phyloP scores from a whole-genome alignment of 1,140 invertebrate species.

The Pseudomyrmex flavicornis region DNA sequence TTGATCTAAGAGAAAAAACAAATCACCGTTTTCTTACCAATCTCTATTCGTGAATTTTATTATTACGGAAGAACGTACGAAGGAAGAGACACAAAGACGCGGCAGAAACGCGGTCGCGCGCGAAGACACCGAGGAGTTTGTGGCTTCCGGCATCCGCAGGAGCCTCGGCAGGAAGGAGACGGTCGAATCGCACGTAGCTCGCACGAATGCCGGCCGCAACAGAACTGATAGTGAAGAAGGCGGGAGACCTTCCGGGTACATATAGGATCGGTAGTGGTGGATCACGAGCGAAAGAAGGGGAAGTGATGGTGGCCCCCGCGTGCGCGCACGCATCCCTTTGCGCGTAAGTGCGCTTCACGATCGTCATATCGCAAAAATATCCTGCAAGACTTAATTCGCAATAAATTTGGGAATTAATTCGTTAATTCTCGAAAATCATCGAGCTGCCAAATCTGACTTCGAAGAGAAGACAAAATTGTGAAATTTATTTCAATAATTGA shows the following conservation, averaged over 20 bases:
- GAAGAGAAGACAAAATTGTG: background rate
- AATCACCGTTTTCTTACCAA: background rate
- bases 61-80: too few relatives aligned
- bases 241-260: slow-evolving; percentile 74
- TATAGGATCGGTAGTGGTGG: slow-evolving; percentile 66
- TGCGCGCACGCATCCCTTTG: slow-evolving; percentile 60
- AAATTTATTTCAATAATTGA: background rate
- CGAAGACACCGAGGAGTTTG: background rate
- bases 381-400: slow-evolving; percentile 4
- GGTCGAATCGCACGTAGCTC: slow-evolving; percentile 53
- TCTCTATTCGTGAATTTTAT: too few relatives aligned
- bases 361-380: slow-evolving; percentile 24
- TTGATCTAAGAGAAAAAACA: background rate
- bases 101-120: background rate
- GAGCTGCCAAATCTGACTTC: background rate
- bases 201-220: slow-evolving; percentile 68
- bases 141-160: slow-evolving; percentile 42
- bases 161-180: slow-evolving; percentile 50
- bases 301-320: slow-evolving; percentile 11
- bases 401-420: slow-evolving; percentile 32
- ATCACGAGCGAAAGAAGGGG: slow-evolving; percentile 44
- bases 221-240: slow-evolving; percentile 75
- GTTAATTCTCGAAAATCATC: background rate
- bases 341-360: background rate
- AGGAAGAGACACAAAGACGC: background rate